These are phyloP conservation scores for Amphipoea oculea DNA, from an alignment of 2,888 invertebrate genomes.

Conservation along the genomic window DNA sequence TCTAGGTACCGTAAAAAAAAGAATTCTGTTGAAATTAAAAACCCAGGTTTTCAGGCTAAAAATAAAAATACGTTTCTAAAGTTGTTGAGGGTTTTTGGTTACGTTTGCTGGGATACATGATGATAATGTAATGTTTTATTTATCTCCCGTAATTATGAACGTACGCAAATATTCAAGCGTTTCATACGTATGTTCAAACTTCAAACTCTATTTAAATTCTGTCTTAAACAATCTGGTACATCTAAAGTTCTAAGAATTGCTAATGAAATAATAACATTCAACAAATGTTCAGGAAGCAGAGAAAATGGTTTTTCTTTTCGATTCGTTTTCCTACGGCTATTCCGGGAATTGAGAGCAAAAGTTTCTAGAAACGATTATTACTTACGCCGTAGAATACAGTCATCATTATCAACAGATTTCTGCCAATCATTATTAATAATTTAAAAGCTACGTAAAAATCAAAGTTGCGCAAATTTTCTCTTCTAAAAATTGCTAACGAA, in stretches of 20 bases:
- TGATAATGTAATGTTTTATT: neutral
- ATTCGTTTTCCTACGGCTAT: constrained; percentile 12
- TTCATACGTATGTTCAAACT: too few species aligned
- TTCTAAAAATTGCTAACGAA: neutral
- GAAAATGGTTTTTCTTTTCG: constrained; percentile 37
- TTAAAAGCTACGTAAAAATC: neutral
- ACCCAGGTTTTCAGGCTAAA: neutral
- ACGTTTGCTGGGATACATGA: neutral
- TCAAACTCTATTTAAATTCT: constrained; percentile 15
- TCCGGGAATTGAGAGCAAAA: constrained; percentile 17
- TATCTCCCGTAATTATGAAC: neutral
- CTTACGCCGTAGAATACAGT: neutral
- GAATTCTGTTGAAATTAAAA: constrained; percentile 14
- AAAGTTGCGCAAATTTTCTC: neutral
- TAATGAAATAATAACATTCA: constrained; percentile 17
- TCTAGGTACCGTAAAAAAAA: neutral
- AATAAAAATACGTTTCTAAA: constrained; percentile 11
- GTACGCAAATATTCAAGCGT: neutral
- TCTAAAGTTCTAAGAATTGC: constrained; percentile 10
- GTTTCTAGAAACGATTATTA: constrained; percentile 8
- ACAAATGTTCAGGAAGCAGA: constrained; percentile 9
- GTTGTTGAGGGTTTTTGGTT: neutral
- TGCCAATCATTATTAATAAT: neutral
- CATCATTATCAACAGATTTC: neutral
- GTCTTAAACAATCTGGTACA: neutral